These are phyloP conservation scores for Pollenia griseotomentosa DNA, from an alignment of 2,888 invertebrate genomes.

Conservation along the genomic window DNA sequence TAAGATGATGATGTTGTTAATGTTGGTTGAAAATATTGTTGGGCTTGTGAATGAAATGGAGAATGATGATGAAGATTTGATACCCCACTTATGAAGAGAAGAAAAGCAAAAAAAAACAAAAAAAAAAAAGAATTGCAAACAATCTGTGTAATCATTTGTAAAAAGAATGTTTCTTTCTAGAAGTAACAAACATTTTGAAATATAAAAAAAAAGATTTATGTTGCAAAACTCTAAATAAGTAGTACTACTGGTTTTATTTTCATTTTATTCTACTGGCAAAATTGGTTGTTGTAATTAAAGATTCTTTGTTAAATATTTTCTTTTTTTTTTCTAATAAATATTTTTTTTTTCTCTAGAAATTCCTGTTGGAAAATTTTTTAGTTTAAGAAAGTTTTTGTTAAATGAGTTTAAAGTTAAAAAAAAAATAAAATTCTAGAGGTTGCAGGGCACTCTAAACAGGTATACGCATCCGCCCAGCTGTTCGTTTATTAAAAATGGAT, in stretches of 20 bases:
- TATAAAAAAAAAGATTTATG: slow-evolving; percentile 23
- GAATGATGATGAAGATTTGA: slow-evolving; percentile 57
- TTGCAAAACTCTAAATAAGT: background rate
- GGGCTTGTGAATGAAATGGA: slow-evolving; percentile 32
- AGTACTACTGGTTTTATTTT: slow-evolving; percentile 49
- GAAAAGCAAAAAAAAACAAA: background rate
- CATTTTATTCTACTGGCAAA: background rate
- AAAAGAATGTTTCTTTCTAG: slow-evolving; percentile 6
- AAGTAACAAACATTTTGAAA: slow-evolving; percentile 7
- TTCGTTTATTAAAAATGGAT: too few relatives aligned
- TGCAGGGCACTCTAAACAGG: too few relatives aligned
- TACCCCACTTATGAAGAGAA: slow-evolving; percentile 23
- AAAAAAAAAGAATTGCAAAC: slow-evolving; percentile 55
- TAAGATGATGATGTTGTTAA: slow-evolving; percentile 23
- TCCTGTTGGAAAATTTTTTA: too few relatives aligned
- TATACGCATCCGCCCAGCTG: too few relatives aligned
- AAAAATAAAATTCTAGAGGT: too few relatives aligned
- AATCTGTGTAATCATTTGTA: slow-evolving; percentile 66
- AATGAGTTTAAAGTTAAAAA: too few relatives aligned
- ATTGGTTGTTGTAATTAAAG: slow-evolving; percentile 29
- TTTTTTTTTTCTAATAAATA: background rate
- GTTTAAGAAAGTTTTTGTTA: too few relatives aligned
- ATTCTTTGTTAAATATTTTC: slow-evolving; percentile 16
- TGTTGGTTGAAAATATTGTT: slow-evolving; percentile 2
- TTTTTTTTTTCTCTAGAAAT: too few relatives aligned